Base-by-base conservation (phyloP, 37 sponge, comb jelly and placozoan species). In the Eunapius fragilis region DNA sequence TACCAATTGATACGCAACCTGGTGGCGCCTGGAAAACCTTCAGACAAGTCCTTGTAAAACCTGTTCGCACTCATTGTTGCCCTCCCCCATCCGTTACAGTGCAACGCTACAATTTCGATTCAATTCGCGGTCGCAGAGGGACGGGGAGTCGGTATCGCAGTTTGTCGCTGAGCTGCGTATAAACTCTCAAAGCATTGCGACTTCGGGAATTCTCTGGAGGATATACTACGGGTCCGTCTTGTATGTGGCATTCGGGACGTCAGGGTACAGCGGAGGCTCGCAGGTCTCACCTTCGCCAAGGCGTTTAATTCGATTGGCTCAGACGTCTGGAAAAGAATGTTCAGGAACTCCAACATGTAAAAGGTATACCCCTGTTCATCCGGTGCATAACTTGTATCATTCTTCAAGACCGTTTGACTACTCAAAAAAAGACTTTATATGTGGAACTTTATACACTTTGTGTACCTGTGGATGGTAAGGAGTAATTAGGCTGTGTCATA, bases 221-320 rank as follows among this genome's bases (percentile, higher is more conserved):
- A 70, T 28, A 82, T 82, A 74, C 83, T 82, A n/a, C 36, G 83
- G 30, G 83, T 71, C 31, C 73, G 74, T 36, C 37, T 82, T 70
- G 83, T 71, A 25, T 71, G 83, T 35, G 83, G 83, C 24, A 71
- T 71, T 24, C 31, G 34, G 25, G 83, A 82, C 28, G 72, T 34
- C 31, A n/a, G 83, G 30, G 34, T 70, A 27, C 83, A 82, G 41
- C 47, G 72, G 32, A 71, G 83, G 26, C 37, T 71, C 7, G 36
- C 83, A 22, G 72, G 31, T 24, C 71, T 82, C 31, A 82, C 71
- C 32, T 70, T 34, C 33, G 71, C 34, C n/a, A 82, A 70, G 25
- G 83, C 22, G 25, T 30, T 28, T 30, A 71, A n/a, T 45, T 45
- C 9, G 58, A 58, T 58, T 58, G 58, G 58, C 58, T 17, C 58